phyloP scores from a whole-genome alignment of 2,113 vertebrate species.

The Ariopsis seemanni region DNA sequence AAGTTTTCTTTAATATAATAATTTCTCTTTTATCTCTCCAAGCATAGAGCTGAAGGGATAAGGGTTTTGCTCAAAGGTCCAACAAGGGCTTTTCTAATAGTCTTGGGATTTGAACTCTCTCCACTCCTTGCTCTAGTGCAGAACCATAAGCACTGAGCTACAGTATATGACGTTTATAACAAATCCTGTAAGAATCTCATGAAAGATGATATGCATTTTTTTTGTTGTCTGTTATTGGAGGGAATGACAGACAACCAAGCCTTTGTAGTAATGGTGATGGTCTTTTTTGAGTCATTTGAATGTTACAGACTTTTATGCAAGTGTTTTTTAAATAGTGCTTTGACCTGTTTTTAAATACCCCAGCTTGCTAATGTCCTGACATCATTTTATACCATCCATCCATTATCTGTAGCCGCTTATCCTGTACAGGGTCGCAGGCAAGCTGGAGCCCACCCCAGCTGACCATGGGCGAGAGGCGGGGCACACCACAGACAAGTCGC shows the following conservation, averaged over 20 bases:
- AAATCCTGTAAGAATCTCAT: neutral
- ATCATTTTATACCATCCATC: neutral
- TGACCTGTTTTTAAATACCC: conserved; percentile 40
- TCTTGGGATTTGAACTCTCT: neutral
- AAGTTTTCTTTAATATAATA: too few relatives aligned
- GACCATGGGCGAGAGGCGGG: too few relatives aligned
- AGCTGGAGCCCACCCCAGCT: too few relatives aligned
- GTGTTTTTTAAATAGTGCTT: conserved; percentile 55
- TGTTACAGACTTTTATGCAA: conserved; percentile 49
- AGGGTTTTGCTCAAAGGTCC: too few relatives aligned
- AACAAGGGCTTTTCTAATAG: too few relatives aligned
- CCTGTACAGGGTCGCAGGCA: too few relatives aligned
- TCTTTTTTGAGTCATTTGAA: conserved; percentile 58
- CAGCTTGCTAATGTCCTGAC: neutral
- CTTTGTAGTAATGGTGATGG: conserved; percentile 49
- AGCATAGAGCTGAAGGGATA: too few relatives aligned
- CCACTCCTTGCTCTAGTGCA: neutral
- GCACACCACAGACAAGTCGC: too few relatives aligned
- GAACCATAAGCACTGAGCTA: neutral
- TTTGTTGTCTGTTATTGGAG: neutral
- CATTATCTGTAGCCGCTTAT: too few relatives aligned
- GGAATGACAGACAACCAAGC: neutral
- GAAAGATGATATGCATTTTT: neutral
- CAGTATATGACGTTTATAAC: neutral
- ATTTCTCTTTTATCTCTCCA: too few relatives aligned